A percentile compares a stretch with the other conserved stretches of the same genome.
phyloP scores from a whole-genome alignment of 2,888 invertebrate genomes.

The Philhelius pedissequus region DNA sequence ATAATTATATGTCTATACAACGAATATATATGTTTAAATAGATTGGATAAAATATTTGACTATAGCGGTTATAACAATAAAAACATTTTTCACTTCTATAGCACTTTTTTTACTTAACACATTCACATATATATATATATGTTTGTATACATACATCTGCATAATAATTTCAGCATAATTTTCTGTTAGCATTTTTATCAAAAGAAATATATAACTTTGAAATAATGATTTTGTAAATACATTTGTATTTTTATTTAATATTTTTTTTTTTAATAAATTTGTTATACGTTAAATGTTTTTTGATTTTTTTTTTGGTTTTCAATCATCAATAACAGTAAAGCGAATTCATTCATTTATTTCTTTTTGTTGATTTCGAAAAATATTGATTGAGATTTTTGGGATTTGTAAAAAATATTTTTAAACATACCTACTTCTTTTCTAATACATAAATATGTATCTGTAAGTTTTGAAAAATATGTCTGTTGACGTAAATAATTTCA shows the following conservation, averaged over 20 bases:
- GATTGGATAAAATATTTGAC: conserved; percentile 56
- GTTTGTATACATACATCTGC: neutral
- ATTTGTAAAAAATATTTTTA: conserved; percentile 48
- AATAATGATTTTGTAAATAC: conserved; percentile 36
- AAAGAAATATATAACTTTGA: conserved; percentile 9
- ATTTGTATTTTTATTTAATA: conserved; percentile 1
- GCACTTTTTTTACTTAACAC: neutral
- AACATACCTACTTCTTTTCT: conserved; percentile 5
- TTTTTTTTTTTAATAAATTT: conserved; percentile 13
- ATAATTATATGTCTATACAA: conserved; percentile 61
- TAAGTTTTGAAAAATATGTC: conserved; percentile 9
- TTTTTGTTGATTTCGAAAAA: neutral
- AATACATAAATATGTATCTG: neutral
- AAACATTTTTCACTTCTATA: conserved; percentile 35
- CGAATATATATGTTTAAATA: conserved; percentile 33
- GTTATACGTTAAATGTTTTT: neutral
- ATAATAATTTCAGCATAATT: conserved; percentile 33
- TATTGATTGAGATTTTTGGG: conserved; percentile 45
- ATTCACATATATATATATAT: conserved; percentile 5
- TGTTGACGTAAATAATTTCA: conserved; percentile 36
- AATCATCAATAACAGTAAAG: neutral
- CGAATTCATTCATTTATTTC: neutral
- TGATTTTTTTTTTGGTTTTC: neutral
- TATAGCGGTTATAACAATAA: conserved; percentile 60
- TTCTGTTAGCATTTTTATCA: conserved; percentile 42